Base-by-base conservation (phyloP, 2,888 invertebrate species). In the Dryobota labecula region DNA sequence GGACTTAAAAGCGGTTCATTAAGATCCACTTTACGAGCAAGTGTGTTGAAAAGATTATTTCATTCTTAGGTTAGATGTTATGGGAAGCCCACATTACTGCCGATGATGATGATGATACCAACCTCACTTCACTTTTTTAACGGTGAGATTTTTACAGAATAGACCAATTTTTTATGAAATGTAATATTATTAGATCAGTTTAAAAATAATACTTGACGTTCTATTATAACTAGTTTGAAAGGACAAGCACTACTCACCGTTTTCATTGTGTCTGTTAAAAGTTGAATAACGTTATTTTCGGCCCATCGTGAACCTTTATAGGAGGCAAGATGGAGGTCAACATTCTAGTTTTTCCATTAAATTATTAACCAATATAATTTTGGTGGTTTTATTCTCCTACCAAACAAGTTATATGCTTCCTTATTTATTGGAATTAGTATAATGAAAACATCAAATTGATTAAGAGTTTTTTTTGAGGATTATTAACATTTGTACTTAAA, bases 231-330 rank as follows among this genome's bases (percentile, higher is more conserved):
- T 20, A 11, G 30, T 60, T 18, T 62, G 5, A 36, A 60, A 72
- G 43, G 33, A 60, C 2, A 53, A 53, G 51, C 65, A 64, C 24
- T 61, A 78, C 77, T 78, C 61, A 78, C 77, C 33, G 68, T 65
- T 73, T 78, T 78, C 77, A 78, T 78, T 64, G 47, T 68, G 68
- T 53, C 43, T 27, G 79, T 73, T 73, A 68, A 33, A 54, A 51
- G 61, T 65, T 43, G 61, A 78, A 68, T 67, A 61, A 51, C 38
- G 53, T 51, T 49, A 15, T 47, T 68, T 64, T 57, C 61, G 56
- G 61, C 4, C 13, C 11, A 47, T 68, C 79, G 64, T 53, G 56
- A 54, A 53, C 57, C 68, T 78, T 78, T 78, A 78, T 78, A 78
- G 27, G 53, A 60, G 45, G 1, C 56, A 64, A 56, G 36, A 47